Evolutionary conservation across 2,888 invertebrate species (phyloP).

Genomic region (Scrobipalpa atriplicella): DNA sequence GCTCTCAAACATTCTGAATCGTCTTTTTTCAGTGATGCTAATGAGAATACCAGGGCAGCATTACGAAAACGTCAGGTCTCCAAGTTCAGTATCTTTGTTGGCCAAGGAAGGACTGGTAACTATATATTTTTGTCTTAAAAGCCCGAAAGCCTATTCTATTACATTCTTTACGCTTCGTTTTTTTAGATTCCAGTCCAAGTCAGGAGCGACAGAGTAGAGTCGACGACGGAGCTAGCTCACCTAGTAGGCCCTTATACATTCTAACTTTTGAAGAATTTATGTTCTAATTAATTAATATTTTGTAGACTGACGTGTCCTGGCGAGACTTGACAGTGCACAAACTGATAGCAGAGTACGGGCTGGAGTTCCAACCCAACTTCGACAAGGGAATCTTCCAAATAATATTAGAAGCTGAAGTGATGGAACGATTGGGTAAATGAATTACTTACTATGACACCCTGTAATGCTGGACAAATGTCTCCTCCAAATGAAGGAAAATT

Average conservation of each 20-base stretch:
- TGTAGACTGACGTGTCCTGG: conserved; percentile 84
- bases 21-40: conserved; percentile 64
- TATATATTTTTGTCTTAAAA: neutral
- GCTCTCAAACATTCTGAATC: too few relatives aligned
- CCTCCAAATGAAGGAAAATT: too few relatives aligned
- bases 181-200: too few relatives aligned
- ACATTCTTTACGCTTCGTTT: too few relatives aligned
- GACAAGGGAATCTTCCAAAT: conserved; percentile 85
- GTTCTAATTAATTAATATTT: neutral
- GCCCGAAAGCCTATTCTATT: too few relatives aligned
- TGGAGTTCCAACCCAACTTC: conserved; percentile 87
- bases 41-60: conserved; percentile 78
- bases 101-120: conserved; percentile 76
- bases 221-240: too few relatives aligned
- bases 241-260: too few relatives aligned
- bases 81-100: conserved; percentile 70
- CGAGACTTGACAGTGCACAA: conserved; percentile 86
- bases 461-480: too few relatives aligned
- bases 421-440: conserved; percentile 85
- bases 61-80: conserved; percentile 74
- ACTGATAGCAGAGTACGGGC: conserved; percentile 85
- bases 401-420: conserved; percentile 88
- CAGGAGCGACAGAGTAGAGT: too few relatives aligned
- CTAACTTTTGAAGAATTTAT: too few relatives aligned
- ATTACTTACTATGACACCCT: neutral